phyloP scores from a whole-genome alignment of 2,888 invertebrate genomes.

The Neoitamus cyanurus region DNA sequence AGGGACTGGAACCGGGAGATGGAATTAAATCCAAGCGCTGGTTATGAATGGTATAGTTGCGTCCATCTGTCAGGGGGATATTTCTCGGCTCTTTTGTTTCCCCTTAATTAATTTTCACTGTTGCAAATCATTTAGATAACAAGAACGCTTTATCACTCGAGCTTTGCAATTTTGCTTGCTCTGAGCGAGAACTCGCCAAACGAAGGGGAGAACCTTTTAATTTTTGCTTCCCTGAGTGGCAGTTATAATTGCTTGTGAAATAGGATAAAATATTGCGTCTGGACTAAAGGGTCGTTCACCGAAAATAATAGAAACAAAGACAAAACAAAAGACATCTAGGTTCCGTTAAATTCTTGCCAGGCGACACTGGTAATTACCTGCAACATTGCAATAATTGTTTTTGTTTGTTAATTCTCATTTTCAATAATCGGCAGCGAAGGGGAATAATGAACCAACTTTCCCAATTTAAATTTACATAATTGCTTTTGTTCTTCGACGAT shows the following conservation, averaged over 20 bases:
- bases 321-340: no score
- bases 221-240: not conserved
- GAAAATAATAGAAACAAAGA: not conserved
- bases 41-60: not conserved
- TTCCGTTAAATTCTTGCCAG: not conserved
- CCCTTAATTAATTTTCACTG: not conserved
- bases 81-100: not conserved
- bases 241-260: not conserved
- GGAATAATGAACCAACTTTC: not conserved
- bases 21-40: not conserved
- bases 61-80: not conserved
- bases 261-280: not conserved
- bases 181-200: not conserved
- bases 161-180: no score
- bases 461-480: not conserved
- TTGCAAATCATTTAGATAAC: not conserved
- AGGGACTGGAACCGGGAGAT: not conserved
- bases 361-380: not conserved
- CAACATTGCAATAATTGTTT: not conserved
- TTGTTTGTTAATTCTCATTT: not conserved
- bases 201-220: not conserved
- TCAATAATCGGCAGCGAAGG: not conserved
- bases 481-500: not conserved
- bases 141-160: not conserved
- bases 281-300: not conserved